Conservation (phyloP, 1,140 invertebrate species). For the Drosophila truncata region DNA sequence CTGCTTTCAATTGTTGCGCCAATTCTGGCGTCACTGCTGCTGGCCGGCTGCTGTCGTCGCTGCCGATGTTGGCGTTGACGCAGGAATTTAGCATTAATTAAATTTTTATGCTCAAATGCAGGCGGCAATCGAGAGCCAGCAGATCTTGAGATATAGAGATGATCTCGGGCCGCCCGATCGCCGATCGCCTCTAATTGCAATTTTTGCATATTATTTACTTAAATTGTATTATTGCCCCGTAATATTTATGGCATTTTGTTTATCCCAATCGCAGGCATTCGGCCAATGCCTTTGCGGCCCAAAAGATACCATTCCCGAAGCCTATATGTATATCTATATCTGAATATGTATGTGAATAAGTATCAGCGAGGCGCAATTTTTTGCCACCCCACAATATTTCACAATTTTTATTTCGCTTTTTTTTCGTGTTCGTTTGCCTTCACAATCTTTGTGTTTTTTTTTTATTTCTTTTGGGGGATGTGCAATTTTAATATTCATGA, state of each 20-base stretch:
- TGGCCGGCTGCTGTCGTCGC: constrained; percentile 1
- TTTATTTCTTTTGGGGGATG: neutral
- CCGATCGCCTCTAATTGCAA: constrained; percentile 48
- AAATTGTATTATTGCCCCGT: constrained; percentile 61
- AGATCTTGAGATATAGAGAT: constrained; percentile 7
- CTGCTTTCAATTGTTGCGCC: constrained; percentile 49
- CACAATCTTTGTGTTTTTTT: constrained; percentile 5
- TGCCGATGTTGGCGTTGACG: neutral
- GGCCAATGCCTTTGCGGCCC: constrained; percentile 50
- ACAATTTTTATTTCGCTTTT: constrained; percentile 34
- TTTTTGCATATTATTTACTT: constrained; percentile 55
- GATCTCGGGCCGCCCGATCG: constrained; percentile 28
- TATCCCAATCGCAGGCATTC: constrained; percentile 54
- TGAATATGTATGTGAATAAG: neutral
- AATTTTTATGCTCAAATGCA: constrained; percentile 72
- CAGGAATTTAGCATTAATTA: constrained; percentile 70
- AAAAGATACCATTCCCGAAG: constrained; percentile 4
- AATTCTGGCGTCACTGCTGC: neutral
- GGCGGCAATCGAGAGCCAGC: constrained; percentile 33
- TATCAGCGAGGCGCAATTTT: constrained; percentile 28
- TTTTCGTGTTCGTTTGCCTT: neutral
- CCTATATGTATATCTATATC: constrained; percentile 4
- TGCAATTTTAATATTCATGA: constrained; percentile 26
- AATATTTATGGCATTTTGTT: constrained; percentile 68
- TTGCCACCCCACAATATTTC: constrained; percentile 34